Conservation (phyloP, 2,113 vertebrate genomes). For the Clarias magur region DNA sequence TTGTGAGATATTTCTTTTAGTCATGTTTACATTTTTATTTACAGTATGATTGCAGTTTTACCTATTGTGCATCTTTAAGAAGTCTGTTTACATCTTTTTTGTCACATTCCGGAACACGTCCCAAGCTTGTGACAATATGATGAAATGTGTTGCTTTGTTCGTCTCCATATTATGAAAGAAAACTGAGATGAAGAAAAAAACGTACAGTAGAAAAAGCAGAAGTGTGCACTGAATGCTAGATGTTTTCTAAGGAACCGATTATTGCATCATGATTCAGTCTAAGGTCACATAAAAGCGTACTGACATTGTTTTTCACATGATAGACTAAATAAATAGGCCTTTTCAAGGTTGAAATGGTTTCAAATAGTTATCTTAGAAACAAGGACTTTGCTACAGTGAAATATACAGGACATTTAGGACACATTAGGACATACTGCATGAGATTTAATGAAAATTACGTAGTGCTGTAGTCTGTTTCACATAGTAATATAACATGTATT, state of each 20-base stretch:
- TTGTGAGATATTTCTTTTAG: neutral
- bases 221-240: neutral
- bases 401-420: neutral
- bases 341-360: neutral
- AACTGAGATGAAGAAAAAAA: neutral
- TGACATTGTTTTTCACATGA: slow-evolving; percentile 12
- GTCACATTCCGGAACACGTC: neutral
- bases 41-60: neutral
- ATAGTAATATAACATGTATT: neutral
- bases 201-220: neutral
- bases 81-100: neutral
- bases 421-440: neutral
- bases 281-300: neutral
- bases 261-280: neutral
- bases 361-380: neutral
- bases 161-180: neutral
- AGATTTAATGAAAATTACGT: neutral
- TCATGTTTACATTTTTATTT: neutral
- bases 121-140: neutral
- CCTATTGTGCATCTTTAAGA: neutral
- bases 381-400: neutral
- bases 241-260: slow-evolving; percentile 18
- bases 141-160: neutral
- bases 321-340: neutral
- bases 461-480: neutral